These are phyloP conservation scores for Oligia fasciuncula DNA, from an alignment of 2,888 invertebrate genomes.

Conservation along the genomic window DNA sequence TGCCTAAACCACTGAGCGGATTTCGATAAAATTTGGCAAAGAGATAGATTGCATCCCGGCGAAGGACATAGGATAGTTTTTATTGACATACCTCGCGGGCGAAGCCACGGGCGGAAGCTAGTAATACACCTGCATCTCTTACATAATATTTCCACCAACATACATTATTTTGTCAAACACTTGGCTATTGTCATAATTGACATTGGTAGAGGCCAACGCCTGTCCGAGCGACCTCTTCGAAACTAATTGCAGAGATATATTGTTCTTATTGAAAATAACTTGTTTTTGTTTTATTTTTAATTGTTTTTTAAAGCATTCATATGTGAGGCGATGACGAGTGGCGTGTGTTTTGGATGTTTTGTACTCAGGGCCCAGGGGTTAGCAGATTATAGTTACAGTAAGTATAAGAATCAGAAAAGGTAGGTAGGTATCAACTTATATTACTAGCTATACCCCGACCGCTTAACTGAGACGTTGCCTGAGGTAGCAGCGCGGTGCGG, in stretches of 20 bases:
- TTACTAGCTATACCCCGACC: too few relatives aligned
- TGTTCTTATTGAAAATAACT: constrained; percentile 59
- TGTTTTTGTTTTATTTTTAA: constrained; percentile 49
- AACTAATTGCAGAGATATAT: constrained; percentile 69
- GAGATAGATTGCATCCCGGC: too few relatives aligned
- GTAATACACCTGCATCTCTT: too few relatives aligned
- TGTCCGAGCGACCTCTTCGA: constrained; percentile 77
- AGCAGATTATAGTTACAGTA: background rate
- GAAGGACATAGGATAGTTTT: too few relatives aligned
- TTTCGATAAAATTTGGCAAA: too few relatives aligned
- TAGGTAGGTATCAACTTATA: too few relatives aligned
- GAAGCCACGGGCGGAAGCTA: too few relatives aligned
- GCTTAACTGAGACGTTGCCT: too few relatives aligned
- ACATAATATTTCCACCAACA: constrained; percentile 52
- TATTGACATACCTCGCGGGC: too few relatives aligned
- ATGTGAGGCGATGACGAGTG: background rate
- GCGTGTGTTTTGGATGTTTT: background rate
- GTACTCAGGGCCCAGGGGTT: background rate
- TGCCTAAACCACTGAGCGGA: too few relatives aligned
- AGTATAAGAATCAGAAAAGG: too few relatives aligned
- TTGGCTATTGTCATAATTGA: constrained; percentile 76
- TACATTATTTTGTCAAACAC: constrained; percentile 66
- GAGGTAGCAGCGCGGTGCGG: too few relatives aligned
- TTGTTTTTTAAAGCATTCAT: constrained; percentile 39
- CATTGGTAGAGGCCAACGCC: constrained; percentile 79